Conservation (phyloP, 2,113 vertebrate species). For the Isurus oxyrinchus region DNA sequence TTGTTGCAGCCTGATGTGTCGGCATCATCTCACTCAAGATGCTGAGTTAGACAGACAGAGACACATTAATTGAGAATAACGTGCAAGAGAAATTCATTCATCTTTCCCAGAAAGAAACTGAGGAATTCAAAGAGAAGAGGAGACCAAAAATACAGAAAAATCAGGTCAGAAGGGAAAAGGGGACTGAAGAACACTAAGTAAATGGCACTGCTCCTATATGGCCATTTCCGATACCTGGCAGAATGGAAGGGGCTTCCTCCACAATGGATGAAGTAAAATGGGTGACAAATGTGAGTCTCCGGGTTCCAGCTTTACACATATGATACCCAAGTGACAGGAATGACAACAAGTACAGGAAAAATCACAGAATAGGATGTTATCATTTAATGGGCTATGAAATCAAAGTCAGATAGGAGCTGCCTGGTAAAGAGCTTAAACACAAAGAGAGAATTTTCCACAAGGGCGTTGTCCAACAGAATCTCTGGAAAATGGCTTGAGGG, state of each 20-base stretch:
- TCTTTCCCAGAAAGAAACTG: not conserved
- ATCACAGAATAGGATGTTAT: not conserved
- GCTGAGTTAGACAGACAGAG: not conserved
- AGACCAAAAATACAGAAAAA: not conserved
- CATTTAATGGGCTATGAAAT: not conserved
- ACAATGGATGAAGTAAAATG: not conserved
- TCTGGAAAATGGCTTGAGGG: not conserved
- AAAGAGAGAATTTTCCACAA: not conserved
- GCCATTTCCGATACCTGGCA: not conserved
- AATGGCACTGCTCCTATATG: not conserved
- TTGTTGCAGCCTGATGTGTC: not conserved
- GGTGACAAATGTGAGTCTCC: not conserved
- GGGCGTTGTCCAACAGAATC: not conserved
- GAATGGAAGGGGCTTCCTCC: not conserved
- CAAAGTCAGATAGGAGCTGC: not conserved
- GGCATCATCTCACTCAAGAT: not conserved
- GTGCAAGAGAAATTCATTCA: not conserved
- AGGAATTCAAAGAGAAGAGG: not conserved
- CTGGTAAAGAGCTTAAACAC: not conserved
- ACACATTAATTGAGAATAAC: not conserved
- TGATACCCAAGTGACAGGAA: not conserved
- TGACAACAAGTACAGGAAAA: not conserved
- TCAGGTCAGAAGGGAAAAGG: not conserved
- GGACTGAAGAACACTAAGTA: not conserved
- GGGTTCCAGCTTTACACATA: no score